Percentiles rank a stretch among this genome's conserved stretches.
Evolutionary conservation across 2,797 vertebrate species (phyloP).

Genomic region (Danio aesculapii): DNA sequence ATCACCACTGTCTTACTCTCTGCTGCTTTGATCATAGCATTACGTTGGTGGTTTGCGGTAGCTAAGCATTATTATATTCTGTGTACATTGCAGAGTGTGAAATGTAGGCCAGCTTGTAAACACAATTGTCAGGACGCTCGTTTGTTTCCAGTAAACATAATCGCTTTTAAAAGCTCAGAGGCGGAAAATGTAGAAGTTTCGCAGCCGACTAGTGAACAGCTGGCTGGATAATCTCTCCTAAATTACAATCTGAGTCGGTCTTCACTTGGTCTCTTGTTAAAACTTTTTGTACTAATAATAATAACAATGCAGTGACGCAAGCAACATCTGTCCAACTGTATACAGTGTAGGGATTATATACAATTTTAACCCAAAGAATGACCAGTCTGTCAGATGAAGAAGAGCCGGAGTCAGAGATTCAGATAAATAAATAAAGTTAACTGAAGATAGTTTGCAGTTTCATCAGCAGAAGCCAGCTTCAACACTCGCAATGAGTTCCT

Average conservation of each 20-base stretch:
- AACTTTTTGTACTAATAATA: slow-evolving; percentile 34
- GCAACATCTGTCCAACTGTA: slow-evolving; percentile 41
- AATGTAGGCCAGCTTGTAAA: slow-evolving; percentile 33
- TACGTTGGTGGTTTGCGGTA: slow-evolving; percentile 26
- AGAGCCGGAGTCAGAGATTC: too few species aligned
- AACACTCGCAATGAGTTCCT: too few species aligned
- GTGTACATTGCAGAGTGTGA: slow-evolving; percentile 28
- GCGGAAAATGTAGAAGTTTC: slow-evolving; percentile 24
- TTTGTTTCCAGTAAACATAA: slow-evolving; percentile 20
- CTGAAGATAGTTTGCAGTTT: too few species aligned
- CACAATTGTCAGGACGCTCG: slow-evolving; percentile 12
- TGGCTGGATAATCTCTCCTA: slow-evolving; percentile 57
- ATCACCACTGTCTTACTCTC: neutral
- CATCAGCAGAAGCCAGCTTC: too few species aligned
- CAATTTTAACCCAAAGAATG: too few species aligned
- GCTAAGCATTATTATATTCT: slow-evolving; percentile 13
- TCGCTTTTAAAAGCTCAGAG: slow-evolving; percentile 33
- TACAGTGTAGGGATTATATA: too few species aligned
- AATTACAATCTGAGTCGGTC: slow-evolving; percentile 51
- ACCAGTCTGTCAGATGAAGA: too few species aligned
- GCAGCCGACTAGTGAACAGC: slow-evolving; percentile 42
- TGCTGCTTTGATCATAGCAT: slow-evolving; percentile 5
- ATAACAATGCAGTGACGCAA: slow-evolving; percentile 16
- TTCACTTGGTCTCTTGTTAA: slow-evolving; percentile 9
- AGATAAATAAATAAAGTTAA: too few species aligned